Evolutionary conservation across 2,888 invertebrate species (phyloP).

Genomic region (Brachypalpus laphriformis): DNA sequence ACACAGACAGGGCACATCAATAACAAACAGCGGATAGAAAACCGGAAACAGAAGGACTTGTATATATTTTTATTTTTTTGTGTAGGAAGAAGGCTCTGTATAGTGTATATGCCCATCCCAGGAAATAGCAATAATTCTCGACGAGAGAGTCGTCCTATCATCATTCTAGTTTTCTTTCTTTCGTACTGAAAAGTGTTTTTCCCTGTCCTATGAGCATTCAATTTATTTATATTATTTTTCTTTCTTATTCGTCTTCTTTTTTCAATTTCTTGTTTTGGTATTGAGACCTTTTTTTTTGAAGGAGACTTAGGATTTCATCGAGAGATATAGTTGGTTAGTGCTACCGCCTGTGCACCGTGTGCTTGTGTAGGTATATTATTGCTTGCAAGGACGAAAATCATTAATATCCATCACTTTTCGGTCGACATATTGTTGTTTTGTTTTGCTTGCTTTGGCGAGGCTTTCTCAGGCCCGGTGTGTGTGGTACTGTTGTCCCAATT

Average conservation of each 20-base stretch:
- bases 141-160: constrained; percentile 32
- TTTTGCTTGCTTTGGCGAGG: constrained; percentile 10
- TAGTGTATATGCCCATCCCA: constrained; percentile 7
- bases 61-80: neutral
- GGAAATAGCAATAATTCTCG: constrained; percentile 57
- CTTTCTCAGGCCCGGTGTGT: neutral
- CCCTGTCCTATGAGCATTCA: constrained; percentile 38
- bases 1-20: constrained; percentile 50
- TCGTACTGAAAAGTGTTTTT: constrained; percentile 24
- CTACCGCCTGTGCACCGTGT: neutral
- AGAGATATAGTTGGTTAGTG: constrained; percentile 24
- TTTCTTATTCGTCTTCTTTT: neutral
- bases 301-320: constrained; percentile 62
- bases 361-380: constrained; percentile 27
- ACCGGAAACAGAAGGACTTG: constrained; percentile 44
- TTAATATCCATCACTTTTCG: constrained; percentile 73
- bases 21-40: constrained; percentile 40
- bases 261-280: constrained; percentile 35
- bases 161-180: constrained; percentile 43
- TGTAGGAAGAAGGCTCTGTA: neutral
- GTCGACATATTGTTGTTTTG: constrained; percentile 65
- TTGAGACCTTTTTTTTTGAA: constrained; percentile 8
- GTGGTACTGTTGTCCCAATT: constrained; percentile 34
- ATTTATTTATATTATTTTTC: constrained; percentile 22
- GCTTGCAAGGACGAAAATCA: constrained; percentile 59